Base-by-base conservation (phyloP, 2,888 invertebrate genomes). In the Schizotus pectinicornis region DNA sequence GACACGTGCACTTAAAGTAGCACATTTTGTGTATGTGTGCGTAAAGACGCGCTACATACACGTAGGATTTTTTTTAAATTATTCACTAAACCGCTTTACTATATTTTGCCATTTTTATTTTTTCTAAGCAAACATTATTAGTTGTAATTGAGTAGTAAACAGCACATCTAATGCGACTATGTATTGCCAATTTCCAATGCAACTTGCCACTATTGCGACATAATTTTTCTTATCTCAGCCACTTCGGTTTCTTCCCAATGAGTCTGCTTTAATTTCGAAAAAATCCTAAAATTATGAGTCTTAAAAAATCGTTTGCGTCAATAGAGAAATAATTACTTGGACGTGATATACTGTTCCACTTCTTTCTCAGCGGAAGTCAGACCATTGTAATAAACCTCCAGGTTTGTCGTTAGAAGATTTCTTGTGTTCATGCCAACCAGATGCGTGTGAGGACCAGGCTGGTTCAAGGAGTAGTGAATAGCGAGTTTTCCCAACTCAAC, bases 401-500 rank as follows among this genome's bases (percentile, higher is more conserved):
- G 70, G 70, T 91, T 92, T 50, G 83, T 81, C 3, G 81, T 69
- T 22, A 93, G 77, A 64, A 90, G 81, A 5, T 83, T 76, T 49
- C 80, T 77, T 73, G 84, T 89, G 76, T 87, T 88, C 82, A 94
- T 90, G 48, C 94, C 94, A 64, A 91, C 85, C 14, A 95, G 77
- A 73, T 89, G 87, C 0, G 91, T 91, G 62, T 86, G 82, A 31
- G 89, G 83, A 33, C 84, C 86, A 5, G 81, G 81, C 71, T 89
- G 84, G 66, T 81, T 81, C 39, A 88, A 77, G 0, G 85, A 82
- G 73, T 86, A 84, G 83, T 88, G 86, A 53, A 88, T 81, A 7
- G 92, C 91, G 35, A 93, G 77, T 71, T 87, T 88, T 2, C 87
- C 90, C 14, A 93, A 75, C 78, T 92, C 89, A 5, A 89, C 83